These are phyloP conservation scores for Loris lydekkerianus DNA, from an alignment of 2,797 vertebrate genomes.

Conservation along the genomic window DNA sequence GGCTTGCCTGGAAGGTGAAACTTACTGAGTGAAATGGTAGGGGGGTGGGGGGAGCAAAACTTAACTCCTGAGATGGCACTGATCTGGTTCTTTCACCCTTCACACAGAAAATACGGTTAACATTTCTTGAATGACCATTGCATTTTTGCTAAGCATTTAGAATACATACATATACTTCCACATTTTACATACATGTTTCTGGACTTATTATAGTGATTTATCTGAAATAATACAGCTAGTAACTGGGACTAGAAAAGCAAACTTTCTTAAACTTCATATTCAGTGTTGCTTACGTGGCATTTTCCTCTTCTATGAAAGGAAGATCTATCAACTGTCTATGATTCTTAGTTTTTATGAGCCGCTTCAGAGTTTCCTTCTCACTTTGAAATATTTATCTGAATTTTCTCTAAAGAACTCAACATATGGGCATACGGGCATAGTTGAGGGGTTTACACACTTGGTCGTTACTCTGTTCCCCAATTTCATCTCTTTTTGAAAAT, in stretches of 20 bases:
- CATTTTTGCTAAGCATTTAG: neutral
- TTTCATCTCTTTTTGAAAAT: slow-evolving; percentile 51
- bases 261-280: neutral
- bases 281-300: neutral
- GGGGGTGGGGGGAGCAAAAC: too few species aligned
- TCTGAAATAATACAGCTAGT: neutral
- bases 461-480: slow-evolving; percentile 49
- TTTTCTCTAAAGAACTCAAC: slow-evolving; percentile 11
- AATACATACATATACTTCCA: neutral
- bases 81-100: neutral
- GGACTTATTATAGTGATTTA: neutral
- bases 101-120: neutral
- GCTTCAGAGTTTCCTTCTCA: slow-evolving; percentile 16
- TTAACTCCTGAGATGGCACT: too few species aligned
- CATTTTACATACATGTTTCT: neutral
- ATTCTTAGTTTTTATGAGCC: neutral
- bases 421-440: slow-evolving; percentile 16
- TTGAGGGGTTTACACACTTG: slow-evolving; percentile 37
- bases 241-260: neutral
- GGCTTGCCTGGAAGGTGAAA: too few species aligned
- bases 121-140: neutral
- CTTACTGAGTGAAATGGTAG: too few species aligned
- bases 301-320: neutral
- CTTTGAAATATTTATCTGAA: slow-evolving; percentile 32
- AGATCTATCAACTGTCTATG: neutral